Evolutionary conservation across 2,113 vertebrate species (phyloP).

Genomic region (Heptranchias perlo): DNA sequence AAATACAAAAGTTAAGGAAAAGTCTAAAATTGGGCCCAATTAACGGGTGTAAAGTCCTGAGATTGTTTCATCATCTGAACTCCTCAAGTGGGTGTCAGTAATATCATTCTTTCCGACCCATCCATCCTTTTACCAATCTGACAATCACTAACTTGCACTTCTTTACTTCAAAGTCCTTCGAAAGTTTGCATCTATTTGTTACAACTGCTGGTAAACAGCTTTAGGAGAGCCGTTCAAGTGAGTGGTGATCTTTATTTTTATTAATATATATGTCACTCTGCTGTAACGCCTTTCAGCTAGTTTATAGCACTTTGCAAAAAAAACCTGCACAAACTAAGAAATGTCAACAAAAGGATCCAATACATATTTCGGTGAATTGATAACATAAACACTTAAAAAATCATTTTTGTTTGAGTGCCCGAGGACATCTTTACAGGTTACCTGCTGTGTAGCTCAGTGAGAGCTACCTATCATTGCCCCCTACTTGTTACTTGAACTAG

Average conservation of each 20-base stretch:
- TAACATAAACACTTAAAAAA: not conserved
- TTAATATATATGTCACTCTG: not conserved
- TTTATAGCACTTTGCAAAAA: not conserved
- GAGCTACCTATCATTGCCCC: too few species aligned
- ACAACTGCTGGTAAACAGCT: not conserved
- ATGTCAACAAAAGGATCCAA: not conserved
- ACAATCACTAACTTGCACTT: not conserved
- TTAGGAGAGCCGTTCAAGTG: not conserved
- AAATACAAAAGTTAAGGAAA: not conserved
- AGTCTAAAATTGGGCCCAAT: not conserved
- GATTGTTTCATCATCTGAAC: not conserved
- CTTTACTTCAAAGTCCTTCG: not conserved
- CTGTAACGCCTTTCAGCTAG: not conserved
- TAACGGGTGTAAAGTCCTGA: too few species aligned
- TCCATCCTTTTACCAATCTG: not conserved
- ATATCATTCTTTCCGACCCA: not conserved
- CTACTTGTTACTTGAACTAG: too few species aligned
- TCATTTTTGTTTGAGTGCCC: too few species aligned
- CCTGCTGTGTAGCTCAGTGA: too few species aligned
- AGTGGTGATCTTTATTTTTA: not conserved
- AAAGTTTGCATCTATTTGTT: not conserved
- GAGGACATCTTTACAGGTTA: too few species aligned
- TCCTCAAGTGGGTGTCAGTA: not conserved
- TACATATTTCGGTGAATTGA: not conserved
- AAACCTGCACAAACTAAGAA: not conserved